Evolutionary conservation across 1,140 invertebrate genomes (phyloP).

Genomic region (Chironomus striatipennis): DNA sequence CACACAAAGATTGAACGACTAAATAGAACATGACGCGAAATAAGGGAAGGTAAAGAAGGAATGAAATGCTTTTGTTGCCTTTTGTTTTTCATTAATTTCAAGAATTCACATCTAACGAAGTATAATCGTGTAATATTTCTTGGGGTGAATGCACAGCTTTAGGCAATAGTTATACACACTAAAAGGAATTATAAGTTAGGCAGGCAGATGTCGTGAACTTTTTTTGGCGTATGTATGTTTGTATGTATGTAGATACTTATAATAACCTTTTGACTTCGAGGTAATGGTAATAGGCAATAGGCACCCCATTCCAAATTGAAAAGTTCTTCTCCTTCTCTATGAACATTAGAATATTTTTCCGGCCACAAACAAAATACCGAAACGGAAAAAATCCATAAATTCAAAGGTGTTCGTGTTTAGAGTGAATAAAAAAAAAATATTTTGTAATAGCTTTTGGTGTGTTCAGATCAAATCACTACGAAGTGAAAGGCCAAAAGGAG

Average conservation of each 20-base stretch:
- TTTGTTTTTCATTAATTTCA: slow-evolving; percentile 3
- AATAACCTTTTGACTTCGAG: neutral
- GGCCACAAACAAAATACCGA: slow-evolving; percentile 20
- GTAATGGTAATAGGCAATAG: neutral
- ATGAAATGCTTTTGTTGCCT: slow-evolving; percentile 1
- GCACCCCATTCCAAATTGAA: neutral
- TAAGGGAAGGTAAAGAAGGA: neutral
- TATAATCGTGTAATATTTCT: neutral
- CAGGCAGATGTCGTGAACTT: too few relatives aligned
- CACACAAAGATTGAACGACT: too few relatives aligned
- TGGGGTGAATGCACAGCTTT: slow-evolving; percentile 5
- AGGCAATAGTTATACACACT: neutral
- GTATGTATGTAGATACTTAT: neutral
- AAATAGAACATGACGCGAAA: neutral
- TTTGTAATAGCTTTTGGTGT: slow-evolving; percentile 6
- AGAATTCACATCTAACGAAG: neutral
- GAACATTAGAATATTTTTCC: slow-evolving; percentile 17
- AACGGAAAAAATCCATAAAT: slow-evolving; percentile 23
- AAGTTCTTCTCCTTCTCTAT: too few relatives aligned
- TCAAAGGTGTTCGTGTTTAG: slow-evolving; percentile 19
- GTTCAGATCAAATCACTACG: slow-evolving; percentile 17
- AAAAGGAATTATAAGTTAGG: too few relatives aligned
- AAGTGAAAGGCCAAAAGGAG: too few relatives aligned
- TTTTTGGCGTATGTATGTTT: neutral
- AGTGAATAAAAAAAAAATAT: slow-evolving; percentile 19